A percentile compares a stretch with the other conserved stretches of the same genome.
phyloP scores from a whole-genome alignment of 2,888 invertebrate species.

The Buathra laborator region DNA sequence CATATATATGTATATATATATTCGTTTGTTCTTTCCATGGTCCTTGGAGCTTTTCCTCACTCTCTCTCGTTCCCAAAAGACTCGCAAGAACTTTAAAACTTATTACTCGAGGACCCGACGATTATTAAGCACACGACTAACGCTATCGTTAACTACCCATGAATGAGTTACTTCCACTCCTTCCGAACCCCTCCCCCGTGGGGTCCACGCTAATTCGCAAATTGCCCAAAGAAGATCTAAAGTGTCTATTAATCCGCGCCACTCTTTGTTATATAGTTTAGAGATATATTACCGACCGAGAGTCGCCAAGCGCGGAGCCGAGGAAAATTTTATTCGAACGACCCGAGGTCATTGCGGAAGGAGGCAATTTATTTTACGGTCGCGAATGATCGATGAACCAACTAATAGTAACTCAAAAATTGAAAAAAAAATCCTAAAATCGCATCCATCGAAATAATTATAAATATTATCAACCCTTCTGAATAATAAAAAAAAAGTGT shows the following conservation, averaged over 20 bases:
- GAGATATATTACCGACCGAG: background rate
- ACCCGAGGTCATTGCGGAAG: background rate
- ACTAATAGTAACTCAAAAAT: too few relatives aligned
- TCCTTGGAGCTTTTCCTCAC: slow-evolving; percentile 37
- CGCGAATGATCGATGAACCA: background rate
- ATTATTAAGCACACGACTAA: slow-evolving; percentile 78
- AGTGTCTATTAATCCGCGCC: slow-evolving; percentile 77
- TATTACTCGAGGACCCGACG: slow-evolving; percentile 76
- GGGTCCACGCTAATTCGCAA: slow-evolving; percentile 79
- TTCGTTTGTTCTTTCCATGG: slow-evolving; percentile 64
- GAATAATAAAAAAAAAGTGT: too few relatives aligned
- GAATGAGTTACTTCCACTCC: slow-evolving; percentile 82
- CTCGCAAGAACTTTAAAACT: slow-evolving; percentile 79
- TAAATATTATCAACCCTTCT: too few relatives aligned
- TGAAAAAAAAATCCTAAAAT: too few relatives aligned
- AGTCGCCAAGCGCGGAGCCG: background rate
- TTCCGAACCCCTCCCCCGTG: slow-evolving; percentile 41
- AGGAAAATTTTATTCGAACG: background rate
- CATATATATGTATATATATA: slow-evolving; percentile 46
- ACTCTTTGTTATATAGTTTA: slow-evolving; percentile 30
- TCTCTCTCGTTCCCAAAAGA: slow-evolving; percentile 57
- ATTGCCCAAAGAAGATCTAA: slow-evolving; percentile 77
- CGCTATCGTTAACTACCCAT: slow-evolving; percentile 83
- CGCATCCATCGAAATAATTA: too few relatives aligned
- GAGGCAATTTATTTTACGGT: background rate